These are phyloP conservation scores for Epicampocera succincta DNA, from an alignment of 2,888 invertebrate genomes.

Conservation along the genomic window DNA sequence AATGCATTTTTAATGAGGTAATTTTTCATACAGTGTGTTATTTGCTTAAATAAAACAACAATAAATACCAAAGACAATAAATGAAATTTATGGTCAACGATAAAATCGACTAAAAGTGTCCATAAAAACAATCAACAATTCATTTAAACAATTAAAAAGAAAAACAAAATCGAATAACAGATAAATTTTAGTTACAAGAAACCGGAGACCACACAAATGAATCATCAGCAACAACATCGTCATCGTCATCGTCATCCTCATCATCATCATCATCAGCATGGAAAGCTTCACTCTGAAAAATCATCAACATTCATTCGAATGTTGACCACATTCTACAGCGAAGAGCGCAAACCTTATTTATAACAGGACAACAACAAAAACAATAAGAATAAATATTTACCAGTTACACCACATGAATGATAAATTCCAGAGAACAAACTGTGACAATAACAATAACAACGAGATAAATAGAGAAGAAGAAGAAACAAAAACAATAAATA, in stretches of 20 bases:
- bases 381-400: slow-evolving; percentile 65
- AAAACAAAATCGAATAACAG: slow-evolving; percentile 7
- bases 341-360: slow-evolving; percentile 37
- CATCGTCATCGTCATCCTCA: slow-evolving; percentile 40
- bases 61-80: slow-evolving; percentile 54
- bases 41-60: slow-evolving; percentile 38
- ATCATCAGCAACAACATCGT: slow-evolving; percentile 40
- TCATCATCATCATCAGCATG: slow-evolving; percentile 9
- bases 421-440: slow-evolving; percentile 35
- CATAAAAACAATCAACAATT: slow-evolving; percentile 64
- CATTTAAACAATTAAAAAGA: slow-evolving; percentile 24
- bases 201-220: slow-evolving; percentile 66
- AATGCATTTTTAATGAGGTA: slow-evolving; percentile 62
- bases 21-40: slow-evolving; percentile 45
- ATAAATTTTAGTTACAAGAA: slow-evolving; percentile 34
- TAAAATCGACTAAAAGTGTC: slow-evolving; percentile 62
- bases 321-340: slow-evolving; percentile 29
- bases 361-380: slow-evolving; percentile 48
- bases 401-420: slow-evolving; percentile 66
- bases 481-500: background rate
- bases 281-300: background rate
- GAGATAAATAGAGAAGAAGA: slow-evolving; percentile 14
- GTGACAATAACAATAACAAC: background rate
- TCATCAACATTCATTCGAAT: slow-evolving; percentile 18
- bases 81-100: slow-evolving; percentile 62